Evolutionary conservation across 2,113 vertebrate species (phyloP), one percentile per base, ranked within the genome.

Genomic region (Rhinoderma darwinii): DNA sequence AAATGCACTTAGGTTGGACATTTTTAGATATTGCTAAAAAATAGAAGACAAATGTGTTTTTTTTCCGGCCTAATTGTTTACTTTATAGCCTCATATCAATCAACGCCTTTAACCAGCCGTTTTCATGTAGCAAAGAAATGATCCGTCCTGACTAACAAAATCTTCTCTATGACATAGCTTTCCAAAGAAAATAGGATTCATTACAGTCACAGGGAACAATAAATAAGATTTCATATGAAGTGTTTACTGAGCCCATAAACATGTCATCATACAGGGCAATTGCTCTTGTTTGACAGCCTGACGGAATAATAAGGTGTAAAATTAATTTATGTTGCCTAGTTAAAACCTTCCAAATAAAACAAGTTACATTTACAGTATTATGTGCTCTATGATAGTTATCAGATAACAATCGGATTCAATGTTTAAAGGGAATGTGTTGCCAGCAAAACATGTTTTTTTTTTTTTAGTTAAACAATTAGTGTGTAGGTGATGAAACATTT

Each of bases 291-390:
- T 72, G 8, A 72, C 68, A 72, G 68, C 37, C 20, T 11, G 35
- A 72, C 35, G 1, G 35, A 72, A 39, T 72, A 41, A 72, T 72
- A 41, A 39, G 37, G 37, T 39, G 37, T 17, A 17, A 44, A 76
- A 47, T 76, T 5, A 76, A 47, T 76, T 76, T 15, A 76, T 47
- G 41, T 18, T 76, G 14, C 25, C 44, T 47, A 76, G 25, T 76
- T 44, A 75, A n/a, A 27, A 27, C 1, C 39, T 44, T 41, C 6
- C 70, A 25, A 22, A 74, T 39, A 11, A 41, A 41, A n/a, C 39
- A 43, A 44, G 72, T 74, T 74, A 74, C 39, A 43, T 72, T 72
- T 27, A 59, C 25, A n/a, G 54, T 70, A 32, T 72, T 39, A 72
- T 75, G 3, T 75, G 10, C 27, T 73, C 35, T 25, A 70, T 37